Evolutionary conservation across 2,888 invertebrate genomes (phyloP).

Genomic region (Agonopterix arenella): DNA sequence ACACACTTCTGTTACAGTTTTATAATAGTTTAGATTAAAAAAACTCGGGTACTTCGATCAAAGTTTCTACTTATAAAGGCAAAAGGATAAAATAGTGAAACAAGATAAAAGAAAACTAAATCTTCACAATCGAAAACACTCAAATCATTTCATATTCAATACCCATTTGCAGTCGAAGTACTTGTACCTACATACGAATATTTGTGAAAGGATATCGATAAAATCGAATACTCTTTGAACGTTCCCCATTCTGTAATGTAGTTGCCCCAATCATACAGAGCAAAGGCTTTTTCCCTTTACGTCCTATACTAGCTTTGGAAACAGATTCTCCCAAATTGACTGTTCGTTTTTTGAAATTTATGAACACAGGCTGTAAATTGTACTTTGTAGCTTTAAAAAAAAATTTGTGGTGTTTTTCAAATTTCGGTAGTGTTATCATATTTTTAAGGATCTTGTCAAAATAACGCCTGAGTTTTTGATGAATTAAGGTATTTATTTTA

Average conservation of each 20-base stretch:
- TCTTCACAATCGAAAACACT: background rate
- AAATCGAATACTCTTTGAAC: slow-evolving; percentile 3
- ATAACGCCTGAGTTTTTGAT: too few relatives aligned
- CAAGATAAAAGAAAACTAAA: background rate
- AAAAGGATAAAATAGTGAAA: background rate
- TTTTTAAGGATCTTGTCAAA: too few relatives aligned
- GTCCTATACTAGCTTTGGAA: background rate
- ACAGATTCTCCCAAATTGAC: background rate
- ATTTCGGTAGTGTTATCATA: too few relatives aligned
- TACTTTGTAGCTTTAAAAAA: too few relatives aligned
- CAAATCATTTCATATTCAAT: slow-evolving; percentile 4
- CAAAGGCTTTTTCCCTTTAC: background rate
- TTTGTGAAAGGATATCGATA: slow-evolving; percentile 1
- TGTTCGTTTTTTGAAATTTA: background rate
- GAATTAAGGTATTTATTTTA: too few relatives aligned
- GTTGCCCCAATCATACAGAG: slow-evolving; percentile 4
- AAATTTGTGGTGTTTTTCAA: too few relatives aligned
- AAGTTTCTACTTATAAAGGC: too few relatives aligned
- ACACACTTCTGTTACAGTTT: too few relatives aligned
- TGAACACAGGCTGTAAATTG: background rate
- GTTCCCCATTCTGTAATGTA: background rate
- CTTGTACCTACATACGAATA: background rate
- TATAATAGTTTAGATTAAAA: too few relatives aligned
- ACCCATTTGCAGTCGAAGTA: slow-evolving; percentile 5
- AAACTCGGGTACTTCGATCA: too few relatives aligned